Conservation (phyloP, 2,113 vertebrate species). For the Polypterus senegalus region DNA sequence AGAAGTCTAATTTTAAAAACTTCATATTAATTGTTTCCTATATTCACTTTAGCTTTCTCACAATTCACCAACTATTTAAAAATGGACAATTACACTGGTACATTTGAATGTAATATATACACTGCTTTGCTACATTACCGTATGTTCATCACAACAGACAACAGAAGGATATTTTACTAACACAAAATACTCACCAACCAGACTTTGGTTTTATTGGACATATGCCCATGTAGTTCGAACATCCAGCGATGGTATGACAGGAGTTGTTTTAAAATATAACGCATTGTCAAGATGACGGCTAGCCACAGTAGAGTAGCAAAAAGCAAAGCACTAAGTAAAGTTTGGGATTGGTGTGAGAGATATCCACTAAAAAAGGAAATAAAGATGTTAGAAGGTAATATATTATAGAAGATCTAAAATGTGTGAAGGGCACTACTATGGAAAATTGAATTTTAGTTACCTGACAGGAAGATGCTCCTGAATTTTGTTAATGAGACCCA, state of each 20-base stretch:
- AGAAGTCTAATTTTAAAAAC: too few species aligned
- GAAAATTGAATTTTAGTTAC: slow-evolving; percentile 33
- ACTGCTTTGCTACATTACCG: too few species aligned
- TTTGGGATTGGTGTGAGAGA: slow-evolving; percentile 55
- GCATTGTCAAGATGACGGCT: slow-evolving; percentile 73
- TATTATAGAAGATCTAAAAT: too few species aligned
- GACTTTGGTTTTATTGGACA: slow-evolving; percentile 72
- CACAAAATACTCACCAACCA: slow-evolving; percentile 72
- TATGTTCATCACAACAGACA: too few species aligned
- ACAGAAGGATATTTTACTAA: too few species aligned
- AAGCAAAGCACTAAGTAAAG: slow-evolving; percentile 55
- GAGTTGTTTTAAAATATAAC: slow-evolving; percentile 69
- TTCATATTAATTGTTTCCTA: too few species aligned
- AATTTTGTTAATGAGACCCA: slow-evolving; percentile 80
- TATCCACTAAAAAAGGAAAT: slow-evolving; percentile 40
- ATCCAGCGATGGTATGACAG: slow-evolving; percentile 85
- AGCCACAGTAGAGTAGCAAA: slow-evolving; percentile 78
- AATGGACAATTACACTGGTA: too few species aligned
- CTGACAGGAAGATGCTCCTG: slow-evolving; percentile 73
- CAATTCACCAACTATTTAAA: too few species aligned
- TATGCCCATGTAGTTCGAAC: slow-evolving; percentile 65
- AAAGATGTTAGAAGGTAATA: slow-evolving; percentile 9
- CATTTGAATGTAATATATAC: too few species aligned
- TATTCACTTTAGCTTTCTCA: too few species aligned
- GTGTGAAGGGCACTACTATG: slow-evolving; percentile 10